Evolutionary conservation across 2,797 vertebrate genomes (phyloP).

Genomic region (Ara ararauna): DNA sequence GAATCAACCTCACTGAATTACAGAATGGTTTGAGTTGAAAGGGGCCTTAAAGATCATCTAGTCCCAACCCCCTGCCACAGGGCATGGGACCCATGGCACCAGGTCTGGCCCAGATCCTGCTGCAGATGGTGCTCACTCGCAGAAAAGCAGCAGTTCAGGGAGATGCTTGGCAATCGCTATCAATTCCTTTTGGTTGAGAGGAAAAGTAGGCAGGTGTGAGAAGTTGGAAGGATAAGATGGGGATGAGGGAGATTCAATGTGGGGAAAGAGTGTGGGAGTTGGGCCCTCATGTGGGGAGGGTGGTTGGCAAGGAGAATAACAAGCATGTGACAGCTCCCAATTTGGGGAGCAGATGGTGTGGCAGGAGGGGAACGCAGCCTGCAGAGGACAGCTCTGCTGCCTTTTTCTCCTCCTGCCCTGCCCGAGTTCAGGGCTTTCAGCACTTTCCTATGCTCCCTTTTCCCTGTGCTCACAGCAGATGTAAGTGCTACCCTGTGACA

Average conservation of each 20-base stretch:
- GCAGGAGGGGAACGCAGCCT: neutral
- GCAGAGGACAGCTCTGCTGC: neutral
- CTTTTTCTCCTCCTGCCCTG: neutral
- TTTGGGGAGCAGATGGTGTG: neutral
- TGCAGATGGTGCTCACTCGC: neutral
- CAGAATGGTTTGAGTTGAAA: neutral
- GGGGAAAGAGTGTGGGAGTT: neutral
- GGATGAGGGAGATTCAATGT: neutral
- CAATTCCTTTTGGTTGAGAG: neutral
- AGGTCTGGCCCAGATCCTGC: neutral
- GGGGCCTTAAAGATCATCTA: neutral
- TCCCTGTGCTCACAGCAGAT: neutral
- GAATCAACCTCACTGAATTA: neutral
- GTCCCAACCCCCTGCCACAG: neutral
- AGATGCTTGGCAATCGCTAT: neutral
- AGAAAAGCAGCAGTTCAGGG: neutral
- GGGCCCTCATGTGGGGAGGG: neutral
- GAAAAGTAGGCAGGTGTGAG: neutral
- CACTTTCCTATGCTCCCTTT: neutral
- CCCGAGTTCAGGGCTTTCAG: neutral
- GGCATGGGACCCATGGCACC: neutral
- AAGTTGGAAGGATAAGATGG: neutral
- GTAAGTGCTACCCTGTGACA: neutral
- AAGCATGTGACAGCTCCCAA: fast-evolving
- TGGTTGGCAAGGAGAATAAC: neutral